These are phyloP conservation scores for Agelaius tricolor DNA, from an alignment of 2,113 vertebrate genomes.

Conservation along the genomic window DNA sequence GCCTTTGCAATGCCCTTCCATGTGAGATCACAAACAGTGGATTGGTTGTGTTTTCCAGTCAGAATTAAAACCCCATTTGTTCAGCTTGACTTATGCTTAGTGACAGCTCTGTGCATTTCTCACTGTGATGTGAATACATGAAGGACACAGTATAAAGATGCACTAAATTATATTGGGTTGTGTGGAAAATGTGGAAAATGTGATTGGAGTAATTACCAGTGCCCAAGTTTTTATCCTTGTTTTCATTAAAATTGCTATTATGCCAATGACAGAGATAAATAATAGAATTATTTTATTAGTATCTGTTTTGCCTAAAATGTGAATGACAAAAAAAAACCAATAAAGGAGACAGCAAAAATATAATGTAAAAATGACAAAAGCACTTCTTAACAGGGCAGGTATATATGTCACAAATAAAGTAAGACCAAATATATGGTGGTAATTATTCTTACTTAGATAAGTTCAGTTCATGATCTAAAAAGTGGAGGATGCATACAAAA, in stretches of 20 bases:
- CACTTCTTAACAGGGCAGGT: not conserved
- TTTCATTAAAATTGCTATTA: constrained; percentile 4
- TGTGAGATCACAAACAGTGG: not conserved
- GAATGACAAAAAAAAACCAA: not conserved
- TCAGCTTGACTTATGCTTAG: constrained; percentile 69
- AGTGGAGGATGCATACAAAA: not conserved
- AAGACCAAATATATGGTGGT: constrained; percentile 45
- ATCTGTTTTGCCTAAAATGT: constrained; percentile 35
- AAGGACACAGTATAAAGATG: constrained; percentile 41
- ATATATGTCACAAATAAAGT: constrained; percentile 36
- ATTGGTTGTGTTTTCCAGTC: constrained; percentile 52
- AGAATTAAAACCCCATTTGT: constrained; percentile 73
- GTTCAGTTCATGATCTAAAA: not conserved
- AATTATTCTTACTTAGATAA: constrained; percentile 34
- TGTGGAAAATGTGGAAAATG: constrained; percentile 34
- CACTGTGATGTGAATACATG: constrained; percentile 53
- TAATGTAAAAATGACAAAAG: constrained; percentile 28
- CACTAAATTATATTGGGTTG: constrained; percentile 9
- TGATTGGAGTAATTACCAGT: constrained; percentile 35
- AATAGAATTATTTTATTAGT: constrained; percentile 39
- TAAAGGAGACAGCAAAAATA: constrained; percentile 20
- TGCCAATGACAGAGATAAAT: constrained; percentile 35
- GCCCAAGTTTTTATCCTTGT: constrained; percentile 17
- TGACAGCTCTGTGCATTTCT: constrained; percentile 66
- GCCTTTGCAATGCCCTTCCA: constrained; percentile 53